Evolutionary conservation across 2,797 vertebrate species (phyloP).

Genomic region (Salmo trutta): DNA sequence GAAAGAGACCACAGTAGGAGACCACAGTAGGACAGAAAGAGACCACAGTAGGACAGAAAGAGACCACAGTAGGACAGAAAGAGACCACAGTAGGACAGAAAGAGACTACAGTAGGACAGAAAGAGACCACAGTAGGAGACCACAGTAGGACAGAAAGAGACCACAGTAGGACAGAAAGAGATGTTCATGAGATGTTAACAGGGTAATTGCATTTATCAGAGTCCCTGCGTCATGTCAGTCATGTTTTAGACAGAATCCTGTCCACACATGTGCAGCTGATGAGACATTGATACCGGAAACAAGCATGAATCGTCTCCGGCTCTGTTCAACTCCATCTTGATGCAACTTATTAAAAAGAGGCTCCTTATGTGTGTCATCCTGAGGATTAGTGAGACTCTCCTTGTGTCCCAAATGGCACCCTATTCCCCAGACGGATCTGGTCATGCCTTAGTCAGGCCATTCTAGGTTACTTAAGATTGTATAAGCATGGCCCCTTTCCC

Average conservation of each 20-base stretch:
- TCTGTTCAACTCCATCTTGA: neutral
- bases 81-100: too few species aligned
- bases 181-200: neutral
- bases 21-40: too few species aligned
- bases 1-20: too few species aligned
- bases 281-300: constrained; percentile 1
- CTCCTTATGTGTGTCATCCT: neutral
- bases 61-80: too few species aligned
- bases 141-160: neutral
- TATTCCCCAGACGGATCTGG: neutral
- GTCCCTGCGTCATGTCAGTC: neutral
- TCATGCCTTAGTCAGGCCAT: neutral
- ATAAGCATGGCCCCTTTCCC: neutral
- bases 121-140: too few species aligned
- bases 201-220: neutral
- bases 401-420: constrained; percentile 8
- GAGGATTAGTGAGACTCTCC: neutral
- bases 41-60: too few species aligned
- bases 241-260: neutral
- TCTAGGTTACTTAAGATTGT: constrained; percentile 8
- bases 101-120: too few species aligned
- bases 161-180: neutral
- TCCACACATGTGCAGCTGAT: neutral
- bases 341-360: constrained; percentile 2
- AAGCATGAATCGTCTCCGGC: neutral